Base-by-base conservation (phyloP, 53 echinoderm and acorn worm species). In the Hippasteria phrygiana region DNA sequence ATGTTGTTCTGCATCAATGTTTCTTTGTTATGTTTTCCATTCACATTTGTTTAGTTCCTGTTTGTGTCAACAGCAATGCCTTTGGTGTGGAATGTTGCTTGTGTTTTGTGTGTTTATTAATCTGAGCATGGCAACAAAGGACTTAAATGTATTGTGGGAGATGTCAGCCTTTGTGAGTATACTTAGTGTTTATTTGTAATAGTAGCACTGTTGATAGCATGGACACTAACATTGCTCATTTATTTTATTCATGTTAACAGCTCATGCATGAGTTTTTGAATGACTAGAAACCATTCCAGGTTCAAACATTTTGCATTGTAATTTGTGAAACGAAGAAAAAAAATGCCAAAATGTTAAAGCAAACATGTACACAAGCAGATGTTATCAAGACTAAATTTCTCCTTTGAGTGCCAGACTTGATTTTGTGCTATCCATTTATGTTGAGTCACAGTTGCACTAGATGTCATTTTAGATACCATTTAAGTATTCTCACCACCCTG, bases 161-260 rank as follows among this genome's bases (percentile, higher is more conserved):
- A 70, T 85, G 70, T 83, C 85, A 33, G 38, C 85, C 34, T 71
- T 27, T 85, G 85, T 85, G 85, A 85, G 85, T 85, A 85, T 85
- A 16, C 71, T 71, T 85, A 70, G 85, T 69, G 69, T 43, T 71
- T 85, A 22, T 20, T 50, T 85, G 10, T 69, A n/a, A 3, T 50
- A 41, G 29, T 18, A 81, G 81, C 81, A 65, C 42, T 34, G 50
- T 85, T 82, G 65, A 82, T 46, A 43, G 32, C 63, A 17, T 81
- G 29, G 31, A 14, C 63, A 81, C n/a, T 82, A 82, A 64, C 48
- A 75, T 51, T 20, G 20, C 43, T 10, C 34, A 10, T 4, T 26
- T 35, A 76, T 0, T 75, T 26, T 28, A 76, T 42, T 47, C 76
- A 48, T 53, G 48, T 24, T 76, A 76, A 3, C 33, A 31, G 32